Base-by-base conservation (phyloP, 2,797 vertebrate genomes). In the Sebastes taczanowskii region DNA sequence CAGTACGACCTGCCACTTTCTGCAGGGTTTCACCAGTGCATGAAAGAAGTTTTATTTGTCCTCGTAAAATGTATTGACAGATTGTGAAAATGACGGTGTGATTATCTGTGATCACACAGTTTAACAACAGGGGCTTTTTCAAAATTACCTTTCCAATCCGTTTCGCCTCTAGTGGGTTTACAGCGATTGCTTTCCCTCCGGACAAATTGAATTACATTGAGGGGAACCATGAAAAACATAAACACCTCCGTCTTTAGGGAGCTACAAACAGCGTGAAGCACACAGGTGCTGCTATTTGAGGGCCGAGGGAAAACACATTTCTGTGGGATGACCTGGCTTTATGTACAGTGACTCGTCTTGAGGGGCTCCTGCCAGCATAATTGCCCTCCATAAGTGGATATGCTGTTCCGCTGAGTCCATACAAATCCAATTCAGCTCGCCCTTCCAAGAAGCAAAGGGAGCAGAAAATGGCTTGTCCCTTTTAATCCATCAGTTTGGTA, bases 401-500 rank as follows among this genome's bases (percentile, higher is more conserved):
- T 78, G 84, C 80, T 91, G 85, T 92, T 92, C 89, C 64, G 14
- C 89, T 42, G 85, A 85, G 81, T 85, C 92, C 87, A 75, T 89
- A 91, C 92, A 92, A 93, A 94, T 94, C 86, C 90, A 89, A 93
- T 94, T 92, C 85, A 85, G 53, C 81, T 85, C 65, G 22, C 71
- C 67, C 81, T 87, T 83, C 83, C 70, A 76, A 70, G 85, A 85
- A 92, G 88, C 82, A 79, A 87, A 82, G 86, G 81, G 76, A 84
- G 90, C 91, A 92, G 87, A 94, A 93, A 92, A 93, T 91, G 84
- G 66, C 86, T 80, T 93, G 94, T 92, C 92, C 78, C 72, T 87
- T 91, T 87, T 87, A 87, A 95, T 95, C 81, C 78, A 85, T 94
- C 92, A 88, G 32, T 86, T 68, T 78, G 73, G 56, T 66, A 66